These are phyloP conservation scores for Teinopalpus imperialis DNA, from an alignment of 2,888 invertebrate genomes.

Conservation along the genomic window DNA sequence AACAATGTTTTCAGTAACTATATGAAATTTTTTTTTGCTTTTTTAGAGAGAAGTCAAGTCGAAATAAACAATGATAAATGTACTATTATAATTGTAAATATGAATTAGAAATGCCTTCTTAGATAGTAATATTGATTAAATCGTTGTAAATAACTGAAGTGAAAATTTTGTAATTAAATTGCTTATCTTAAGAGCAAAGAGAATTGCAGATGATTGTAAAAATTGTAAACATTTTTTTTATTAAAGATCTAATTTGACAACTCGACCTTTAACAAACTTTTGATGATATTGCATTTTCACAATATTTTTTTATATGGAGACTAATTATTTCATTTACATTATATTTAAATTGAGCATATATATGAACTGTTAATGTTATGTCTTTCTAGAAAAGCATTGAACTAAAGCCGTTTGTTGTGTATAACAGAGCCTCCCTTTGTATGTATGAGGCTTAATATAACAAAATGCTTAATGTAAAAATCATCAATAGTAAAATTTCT, in stretches of 20 bases:
- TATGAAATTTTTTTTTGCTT: neutral
- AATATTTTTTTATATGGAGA: neutral
- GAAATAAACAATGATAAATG: slow-evolving; percentile 1
- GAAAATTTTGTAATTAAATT: slow-evolving; percentile 21
- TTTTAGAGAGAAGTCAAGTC: neutral
- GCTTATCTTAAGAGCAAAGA: slow-evolving; percentile 6
- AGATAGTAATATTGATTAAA: slow-evolving; percentile 46
- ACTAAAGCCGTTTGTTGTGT: neutral
- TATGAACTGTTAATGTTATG: too few species aligned
- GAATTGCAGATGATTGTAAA: neutral
- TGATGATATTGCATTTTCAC: too few species aligned
- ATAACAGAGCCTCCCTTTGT: slow-evolving; percentile 4
- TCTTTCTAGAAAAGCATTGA: slow-evolving; percentile 1
- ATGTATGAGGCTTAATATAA: slow-evolving; percentile 2
- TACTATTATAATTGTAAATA: slow-evolving; percentile 34
- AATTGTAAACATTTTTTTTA: too few species aligned
- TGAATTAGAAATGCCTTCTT: slow-evolving; percentile 71
- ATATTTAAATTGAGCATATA: too few species aligned
- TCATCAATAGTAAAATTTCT: slow-evolving; percentile 8
- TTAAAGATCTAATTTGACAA: neutral
- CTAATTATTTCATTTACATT: too few species aligned
- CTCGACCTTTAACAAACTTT: neutral
- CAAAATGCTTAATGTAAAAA: neutral
- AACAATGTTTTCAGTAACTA: neutral
- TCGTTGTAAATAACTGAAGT: slow-evolving; percentile 49